A percentile compares a stretch with the other conserved stretches of the same genome.
phyloP scores from a whole-genome alignment of 2,113 vertebrate species.

The Notarius lentiginosus region DNA sequence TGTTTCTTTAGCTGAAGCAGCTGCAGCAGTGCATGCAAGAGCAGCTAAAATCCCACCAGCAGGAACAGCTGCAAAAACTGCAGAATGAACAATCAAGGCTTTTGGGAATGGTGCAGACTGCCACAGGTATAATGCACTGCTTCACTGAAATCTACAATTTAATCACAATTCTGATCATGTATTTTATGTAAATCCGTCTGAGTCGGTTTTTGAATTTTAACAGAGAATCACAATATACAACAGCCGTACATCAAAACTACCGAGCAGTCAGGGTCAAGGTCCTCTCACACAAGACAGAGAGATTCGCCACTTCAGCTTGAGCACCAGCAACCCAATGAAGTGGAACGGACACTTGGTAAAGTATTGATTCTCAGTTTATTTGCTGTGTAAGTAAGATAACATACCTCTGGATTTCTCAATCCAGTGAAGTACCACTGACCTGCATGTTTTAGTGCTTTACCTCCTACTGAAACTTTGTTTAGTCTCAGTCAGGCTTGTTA shows the following conservation, averaged over 20 bases:
- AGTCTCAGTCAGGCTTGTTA: not conserved
- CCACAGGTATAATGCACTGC: slow-evolving; percentile 57
- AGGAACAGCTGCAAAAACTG: slow-evolving; percentile 82
- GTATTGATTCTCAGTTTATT: not conserved
- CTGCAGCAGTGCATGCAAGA: slow-evolving; percentile 90
- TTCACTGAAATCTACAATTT: not conserved
- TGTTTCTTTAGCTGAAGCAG: slow-evolving; percentile 80
- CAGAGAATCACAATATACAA: not conserved
- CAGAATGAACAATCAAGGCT: slow-evolving; percentile 85
- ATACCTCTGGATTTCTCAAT: not conserved
- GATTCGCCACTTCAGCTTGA: not conserved
- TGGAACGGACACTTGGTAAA: not conserved
- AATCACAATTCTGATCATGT: not conserved
- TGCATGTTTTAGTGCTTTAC: not conserved
- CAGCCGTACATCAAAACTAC: not conserved
- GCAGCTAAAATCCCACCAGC: slow-evolving; percentile 84
- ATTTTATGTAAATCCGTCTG: not conserved
- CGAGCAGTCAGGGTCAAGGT: not conserved
- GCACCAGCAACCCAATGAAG: slow-evolving; percentile 9
- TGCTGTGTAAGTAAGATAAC: not conserved
- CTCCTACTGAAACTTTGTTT: not conserved
- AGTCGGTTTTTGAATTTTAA: not conserved
- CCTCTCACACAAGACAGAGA: not conserved
- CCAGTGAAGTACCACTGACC: not conserved
- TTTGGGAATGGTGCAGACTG: slow-evolving; percentile 66